Percentiles rank a stretch among this genome's conserved stretches.
Conservation (phyloP, 2,888 invertebrate species). For the Argyra leucocephala region DNA sequence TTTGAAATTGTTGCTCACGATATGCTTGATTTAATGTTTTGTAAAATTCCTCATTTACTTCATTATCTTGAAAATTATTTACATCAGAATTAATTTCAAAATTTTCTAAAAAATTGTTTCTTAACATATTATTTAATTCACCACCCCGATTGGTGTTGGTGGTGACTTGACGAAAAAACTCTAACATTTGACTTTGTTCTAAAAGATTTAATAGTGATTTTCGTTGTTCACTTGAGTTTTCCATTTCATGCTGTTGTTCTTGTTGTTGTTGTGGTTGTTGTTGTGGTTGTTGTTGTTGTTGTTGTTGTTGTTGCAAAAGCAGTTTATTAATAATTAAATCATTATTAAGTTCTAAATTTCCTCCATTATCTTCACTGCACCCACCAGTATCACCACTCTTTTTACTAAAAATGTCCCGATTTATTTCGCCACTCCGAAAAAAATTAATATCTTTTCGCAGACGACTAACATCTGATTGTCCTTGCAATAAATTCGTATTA, state of each 20-base stretch:
- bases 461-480: constrained; percentile 15
- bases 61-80: constrained; percentile 29
- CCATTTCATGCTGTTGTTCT: not conserved
- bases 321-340: constrained; percentile 23
- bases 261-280: constrained; percentile 12
- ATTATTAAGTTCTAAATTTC: constrained; percentile 19
- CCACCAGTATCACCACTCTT: not conserved
- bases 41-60: constrained; percentile 79
- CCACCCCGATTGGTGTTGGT: constrained; percentile 32
- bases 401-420: constrained; percentile 23
- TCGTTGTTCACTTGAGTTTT: not conserved
- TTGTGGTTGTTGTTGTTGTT: no score
- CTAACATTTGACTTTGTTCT: not conserved
- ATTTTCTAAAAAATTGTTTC: constrained; percentile 31
- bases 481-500: not conserved
- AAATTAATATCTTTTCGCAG: constrained; percentile 27
- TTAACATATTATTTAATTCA: constrained; percentile 31
- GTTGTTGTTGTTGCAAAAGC: no score
- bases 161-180: constrained; percentile 39
- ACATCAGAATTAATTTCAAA: not conserved
- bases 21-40: constrained; percentile 80
- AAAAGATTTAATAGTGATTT: not conserved
- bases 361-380: not conserved
- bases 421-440: constrained; percentile 31
- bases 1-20: constrained; percentile 47